Base-by-base conservation (phyloP, 2,797 vertebrate genomes). In the Merluccius polli region DNA sequence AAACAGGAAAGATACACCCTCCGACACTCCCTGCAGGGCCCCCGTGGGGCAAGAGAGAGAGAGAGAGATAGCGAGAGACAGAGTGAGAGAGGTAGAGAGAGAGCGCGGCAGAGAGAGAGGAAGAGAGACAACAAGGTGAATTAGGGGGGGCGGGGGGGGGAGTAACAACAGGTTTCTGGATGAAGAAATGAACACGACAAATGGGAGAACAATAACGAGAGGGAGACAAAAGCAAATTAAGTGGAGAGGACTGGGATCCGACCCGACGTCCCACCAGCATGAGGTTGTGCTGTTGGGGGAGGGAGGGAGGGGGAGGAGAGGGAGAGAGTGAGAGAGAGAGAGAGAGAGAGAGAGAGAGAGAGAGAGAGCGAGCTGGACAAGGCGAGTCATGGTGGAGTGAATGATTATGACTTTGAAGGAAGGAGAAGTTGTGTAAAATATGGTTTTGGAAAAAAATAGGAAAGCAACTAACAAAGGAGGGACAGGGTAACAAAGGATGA, bases 1-100 rank as follows among this genome's bases (percentile, higher is more conserved):
- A 89, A 87, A 91, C 88, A 87, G 87, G 87, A 90, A 91, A 85
- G 87, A 90, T 89, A 90, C 89, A 88, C 89, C 79, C 88, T 86
- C 79, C 52, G 31, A 73, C 82, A 80, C 76, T 77, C 78, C 87
- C 83, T 84, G 78, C 44, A 48, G 88, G 87, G 82, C 74, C 70
- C 3, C 76, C 59, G 36, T 44, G 71, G 71, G 29, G 24, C 69
- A 75, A 75, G n/a, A 52, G 71, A 63, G 41, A 24, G 77, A 77
- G 74, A 73, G 24, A 70, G 30, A 35, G 31, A n/a, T 71, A 70
- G 73, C 21, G 41, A 59, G 15, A 63, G 18, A 32, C 63, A 30
- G 27, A 72, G 68, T 71, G 24, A 36, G 31, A 73, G 15, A 63
- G 44, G 38, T 15, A 29, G 73, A 73, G 65, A 52, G 68, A 27